phyloP scores from a whole-genome alignment of 2,113 vertebrate genomes.

The Pelusios castaneus region DNA sequence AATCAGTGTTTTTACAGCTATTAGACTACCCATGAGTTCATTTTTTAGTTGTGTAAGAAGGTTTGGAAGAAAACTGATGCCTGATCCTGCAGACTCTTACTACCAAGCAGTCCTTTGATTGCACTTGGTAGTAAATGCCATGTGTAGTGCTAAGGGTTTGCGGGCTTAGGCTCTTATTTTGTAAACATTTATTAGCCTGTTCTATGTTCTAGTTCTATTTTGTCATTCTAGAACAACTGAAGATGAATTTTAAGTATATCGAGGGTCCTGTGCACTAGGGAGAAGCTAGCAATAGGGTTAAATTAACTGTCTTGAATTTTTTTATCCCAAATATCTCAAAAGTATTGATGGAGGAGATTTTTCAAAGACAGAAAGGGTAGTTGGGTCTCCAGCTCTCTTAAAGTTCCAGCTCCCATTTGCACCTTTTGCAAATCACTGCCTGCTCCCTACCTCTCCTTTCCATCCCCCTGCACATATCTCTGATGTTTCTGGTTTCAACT shows the following conservation, averaged over 20 bases:
- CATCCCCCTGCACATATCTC: fast-evolving
- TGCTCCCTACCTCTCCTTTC: background rate
- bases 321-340: background rate
- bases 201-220: background rate
- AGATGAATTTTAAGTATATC: background rate
- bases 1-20: background rate
- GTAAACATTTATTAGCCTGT: background rate
- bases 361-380: background rate
- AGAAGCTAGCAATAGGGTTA: background rate
- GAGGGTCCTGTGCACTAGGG: background rate
- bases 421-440: background rate
- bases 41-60: background rate
- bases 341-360: background rate
- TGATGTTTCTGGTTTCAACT: background rate
- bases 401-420: background rate
- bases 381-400: background rate
- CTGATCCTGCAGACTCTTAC: background rate
- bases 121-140: background rate
- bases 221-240: background rate
- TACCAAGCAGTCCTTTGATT: background rate
- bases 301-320: background rate
- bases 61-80: background rate
- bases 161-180: background rate
- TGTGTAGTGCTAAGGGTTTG: background rate
- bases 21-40: background rate